phyloP scores from a whole-genome alignment of 2,797 vertebrate genomes.

The Astyanax mexicanus region DNA sequence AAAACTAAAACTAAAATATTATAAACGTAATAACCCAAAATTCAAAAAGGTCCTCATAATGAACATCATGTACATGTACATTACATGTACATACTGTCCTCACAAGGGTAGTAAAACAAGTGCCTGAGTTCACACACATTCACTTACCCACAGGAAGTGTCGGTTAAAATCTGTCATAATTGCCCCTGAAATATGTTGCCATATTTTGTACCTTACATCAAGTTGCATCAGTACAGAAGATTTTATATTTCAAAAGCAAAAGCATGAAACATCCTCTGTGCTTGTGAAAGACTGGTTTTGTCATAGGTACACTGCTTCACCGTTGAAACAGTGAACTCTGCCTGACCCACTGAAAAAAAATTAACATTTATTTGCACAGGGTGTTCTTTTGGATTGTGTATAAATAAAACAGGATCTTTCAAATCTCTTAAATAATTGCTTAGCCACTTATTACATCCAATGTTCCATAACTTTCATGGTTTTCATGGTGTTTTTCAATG shows the following conservation, averaged over 20 bases:
- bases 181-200: slow-evolving; percentile 73
- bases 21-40: too few species aligned
- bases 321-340: background rate
- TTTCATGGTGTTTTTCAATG: too few species aligned
- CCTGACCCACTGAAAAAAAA: slow-evolving; percentile 3
- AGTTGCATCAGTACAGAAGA: slow-evolving; percentile 59
- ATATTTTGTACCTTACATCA: slow-evolving; percentile 56
- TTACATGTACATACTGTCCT: too few species aligned
- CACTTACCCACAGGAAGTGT: slow-evolving; percentile 76
- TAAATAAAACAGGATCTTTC: background rate
- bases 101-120: background rate
- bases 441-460: background rate
- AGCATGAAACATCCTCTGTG: slow-evolving; percentile 54
- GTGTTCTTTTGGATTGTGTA: background rate
- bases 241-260: slow-evolving; percentile 68
- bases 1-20: too few species aligned
- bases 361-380: background rate
- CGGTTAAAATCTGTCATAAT: slow-evolving; percentile 79
- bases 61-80: too few species aligned
- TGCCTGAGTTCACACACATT: background rate
- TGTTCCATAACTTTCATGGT: too few species aligned
- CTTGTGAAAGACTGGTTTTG: slow-evolving; percentile 49
- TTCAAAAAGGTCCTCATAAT: too few species aligned
- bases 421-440: background rate
- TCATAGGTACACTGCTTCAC: slow-evolving; percentile 3